These are phyloP conservation scores for Poeciliopsis infans DNA, from an alignment of 2,797 vertebrate genomes.

Conservation along the genomic window DNA sequence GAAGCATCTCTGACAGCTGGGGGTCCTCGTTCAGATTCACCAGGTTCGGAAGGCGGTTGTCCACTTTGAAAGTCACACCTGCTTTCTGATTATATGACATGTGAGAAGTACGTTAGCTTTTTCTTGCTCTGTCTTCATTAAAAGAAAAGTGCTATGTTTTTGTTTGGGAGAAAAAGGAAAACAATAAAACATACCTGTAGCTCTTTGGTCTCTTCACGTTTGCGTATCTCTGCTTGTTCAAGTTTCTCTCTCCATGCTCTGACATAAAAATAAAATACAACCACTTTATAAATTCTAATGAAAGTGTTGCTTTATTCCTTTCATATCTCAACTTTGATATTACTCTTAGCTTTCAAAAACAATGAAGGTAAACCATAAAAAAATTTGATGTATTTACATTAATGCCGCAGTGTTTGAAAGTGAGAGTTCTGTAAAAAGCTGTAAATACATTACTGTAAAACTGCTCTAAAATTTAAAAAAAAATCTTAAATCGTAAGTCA, in stretches of 20 bases:
- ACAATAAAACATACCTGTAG: slow-evolving; percentile 83
- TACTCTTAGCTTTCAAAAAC: not conserved
- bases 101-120: slow-evolving; percentile 1
- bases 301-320: not conserved
- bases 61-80: slow-evolving; percentile 92
- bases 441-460: not conserved
- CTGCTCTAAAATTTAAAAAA: not conserved
- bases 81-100: slow-evolving; percentile 83
- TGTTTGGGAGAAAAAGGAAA: not conserved
- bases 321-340: not conserved
- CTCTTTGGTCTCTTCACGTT: slow-evolving; percentile 90
- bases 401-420: not conserved
- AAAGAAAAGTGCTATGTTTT: not conserved
- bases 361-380: not conserved
- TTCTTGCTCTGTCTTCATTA: not conserved
- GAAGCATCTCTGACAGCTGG: slow-evolving; percentile 95
- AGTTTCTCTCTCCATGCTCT: slow-evolving; percentile 94
- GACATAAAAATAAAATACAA: not conserved
- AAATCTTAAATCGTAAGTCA: not conserved
- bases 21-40: slow-evolving; percentile 98
- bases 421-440: not conserved
- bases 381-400: no score
- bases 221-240: slow-evolving; percentile 91
- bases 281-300: not conserved
- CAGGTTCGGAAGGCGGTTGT: slow-evolving; percentile 92